Base-by-base conservation (phyloP, 2,113 vertebrate species). In the Motacilla alba region DNA sequence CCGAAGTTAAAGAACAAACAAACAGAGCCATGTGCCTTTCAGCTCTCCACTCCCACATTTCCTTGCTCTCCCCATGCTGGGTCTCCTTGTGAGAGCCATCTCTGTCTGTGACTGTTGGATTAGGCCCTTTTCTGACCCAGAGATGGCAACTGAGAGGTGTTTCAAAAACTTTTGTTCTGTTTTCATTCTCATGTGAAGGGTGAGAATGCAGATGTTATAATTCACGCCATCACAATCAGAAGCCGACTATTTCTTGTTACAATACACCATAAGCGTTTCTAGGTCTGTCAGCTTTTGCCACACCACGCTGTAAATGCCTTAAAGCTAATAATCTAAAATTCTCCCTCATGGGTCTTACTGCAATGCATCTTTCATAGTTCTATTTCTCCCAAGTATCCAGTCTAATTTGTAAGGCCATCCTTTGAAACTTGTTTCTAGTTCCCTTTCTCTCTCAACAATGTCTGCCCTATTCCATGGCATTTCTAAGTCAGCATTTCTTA, bases 181-280 rank as follows among this genome's bases (percentile, higher is more conserved):
- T 59, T 35, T 59, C 56, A 59, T 7, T 59, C 33, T 35, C n/a
- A 5, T 35, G 56, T 24, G n/a, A 59, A 59, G 56, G 56, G 6
- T 35, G 56, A 35, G n/a, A 24, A 24, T 59, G 7, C n/a, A 35
- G 15, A 11, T 35, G n/a, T 35, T 35, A 35, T 35, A 24, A 59
- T 59, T 59, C 22, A 24, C 0, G 0, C 14, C 22, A 24, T 3
- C 22, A 24, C 3, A 59, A 35, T 35, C 0, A 24, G n/a, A 59
- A 59, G 22, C n/a, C 56, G 35, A 59, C 10, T 35, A 59, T 59
- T 59, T 35, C 22, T 24, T 59, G 30, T 30, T 53, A 30, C 52
- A 18, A 11, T 53, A 18, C 10, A 7, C 2, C 7, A 35, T 35
- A 16, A 59, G 4, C 0, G 2, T 35, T 59, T 59, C 22, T 59